Conservation (phyloP, 1,140 invertebrate species). For the Yoshiicerus persimilis region DNA sequence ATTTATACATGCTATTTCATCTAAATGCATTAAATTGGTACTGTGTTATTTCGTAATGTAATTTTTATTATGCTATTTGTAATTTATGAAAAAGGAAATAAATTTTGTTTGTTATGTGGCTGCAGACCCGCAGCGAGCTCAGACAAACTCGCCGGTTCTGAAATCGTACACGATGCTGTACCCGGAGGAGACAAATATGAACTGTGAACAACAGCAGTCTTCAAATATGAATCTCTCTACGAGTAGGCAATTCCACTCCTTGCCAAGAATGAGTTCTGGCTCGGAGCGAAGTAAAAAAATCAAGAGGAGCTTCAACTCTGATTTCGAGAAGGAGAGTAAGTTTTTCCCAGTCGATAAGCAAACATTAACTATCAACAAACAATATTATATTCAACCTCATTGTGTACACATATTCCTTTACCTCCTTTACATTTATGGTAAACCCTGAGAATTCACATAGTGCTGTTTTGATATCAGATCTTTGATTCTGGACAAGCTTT, state of each 20-base stretch:
- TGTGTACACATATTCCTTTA: neutral
- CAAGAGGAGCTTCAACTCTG: slow-evolving; percentile 34
- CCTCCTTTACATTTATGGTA: neutral
- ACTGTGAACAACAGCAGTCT: neutral
- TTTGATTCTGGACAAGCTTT: neutral
- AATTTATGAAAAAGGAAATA: too few species aligned
- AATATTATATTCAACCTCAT: neutral
- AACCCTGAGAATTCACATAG: neutral
- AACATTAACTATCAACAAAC: neutral
- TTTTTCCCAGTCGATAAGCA: neutral
- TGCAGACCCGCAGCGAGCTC: slow-evolving; percentile 35
- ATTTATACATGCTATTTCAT: too few species aligned
- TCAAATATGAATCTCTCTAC: neutral
- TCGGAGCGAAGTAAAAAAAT: slow-evolving; percentile 24
- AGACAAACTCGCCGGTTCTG: slow-evolving; percentile 40
- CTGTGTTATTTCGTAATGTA: too few species aligned
- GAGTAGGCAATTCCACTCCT: slow-evolving; percentile 38
- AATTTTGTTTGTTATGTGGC: neutral
- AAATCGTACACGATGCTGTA: slow-evolving; percentile 40
- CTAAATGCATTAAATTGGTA: too few species aligned
- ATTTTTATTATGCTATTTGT: too few species aligned
- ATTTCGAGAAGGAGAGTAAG: slow-evolving; percentile 41
- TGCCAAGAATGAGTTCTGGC: slow-evolving; percentile 37
- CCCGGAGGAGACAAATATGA: slow-evolving; percentile 28
- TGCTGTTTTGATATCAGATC: neutral